Conservation (phyloP, 2,888 invertebrate genomes). For the Cantharis rufa region DNA sequence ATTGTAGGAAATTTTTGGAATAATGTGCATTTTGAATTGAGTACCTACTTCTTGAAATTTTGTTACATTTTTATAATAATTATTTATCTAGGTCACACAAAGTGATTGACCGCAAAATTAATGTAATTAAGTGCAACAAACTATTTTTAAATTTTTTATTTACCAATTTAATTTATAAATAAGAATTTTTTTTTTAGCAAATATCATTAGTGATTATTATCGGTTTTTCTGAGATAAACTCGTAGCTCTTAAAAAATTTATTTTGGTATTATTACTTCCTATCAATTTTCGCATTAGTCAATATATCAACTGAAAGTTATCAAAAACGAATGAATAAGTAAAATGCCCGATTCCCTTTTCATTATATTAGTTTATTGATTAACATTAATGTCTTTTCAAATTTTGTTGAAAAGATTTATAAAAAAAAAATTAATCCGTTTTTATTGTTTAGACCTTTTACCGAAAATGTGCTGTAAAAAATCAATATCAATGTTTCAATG, state of each 20-base stretch:
- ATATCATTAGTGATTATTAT: background rate
- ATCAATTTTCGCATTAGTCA: background rate
- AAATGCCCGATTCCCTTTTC: background rate
- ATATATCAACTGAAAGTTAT: background rate
- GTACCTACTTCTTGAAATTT: background rate
- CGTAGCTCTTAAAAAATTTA: background rate
- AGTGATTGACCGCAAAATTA: constrained; percentile 2
- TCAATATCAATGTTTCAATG: background rate
- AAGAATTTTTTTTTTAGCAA: background rate
- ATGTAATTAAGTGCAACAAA: background rate
- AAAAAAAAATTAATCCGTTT: no score
- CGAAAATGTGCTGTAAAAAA: background rate
- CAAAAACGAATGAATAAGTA: background rate
- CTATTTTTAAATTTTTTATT: background rate
- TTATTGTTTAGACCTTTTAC: background rate
- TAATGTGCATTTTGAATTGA: background rate
- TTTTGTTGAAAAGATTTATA: background rate
- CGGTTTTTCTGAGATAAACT: background rate
- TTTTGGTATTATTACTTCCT: background rate
- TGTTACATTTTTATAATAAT: background rate
- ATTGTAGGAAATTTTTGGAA: background rate
- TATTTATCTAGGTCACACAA: background rate
- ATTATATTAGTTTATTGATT: background rate
- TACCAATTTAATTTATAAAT: background rate
- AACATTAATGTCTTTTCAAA: background rate